phyloP scores from a whole-genome alignment of 2,113 vertebrate species.

The Eupsittula cactorum region DNA sequence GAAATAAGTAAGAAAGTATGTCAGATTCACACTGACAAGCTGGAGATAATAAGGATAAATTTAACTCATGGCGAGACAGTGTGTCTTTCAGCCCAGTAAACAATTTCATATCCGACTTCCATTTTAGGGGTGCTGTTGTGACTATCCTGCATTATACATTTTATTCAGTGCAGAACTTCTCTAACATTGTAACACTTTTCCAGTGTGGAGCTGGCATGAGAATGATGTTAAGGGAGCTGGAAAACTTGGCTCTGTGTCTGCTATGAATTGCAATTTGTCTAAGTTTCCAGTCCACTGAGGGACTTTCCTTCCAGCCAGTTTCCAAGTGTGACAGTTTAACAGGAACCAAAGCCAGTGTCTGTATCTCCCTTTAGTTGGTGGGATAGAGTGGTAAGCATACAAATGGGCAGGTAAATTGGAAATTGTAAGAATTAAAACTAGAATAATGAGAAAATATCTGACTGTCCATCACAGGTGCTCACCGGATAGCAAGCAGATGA shows the following conservation, averaged over 20 bases:
- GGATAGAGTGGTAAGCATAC: background rate
- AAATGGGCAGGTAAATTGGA: background rate
- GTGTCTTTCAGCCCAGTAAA: background rate
- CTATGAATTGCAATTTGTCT: background rate
- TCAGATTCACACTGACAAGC: background rate
- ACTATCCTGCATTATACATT: background rate
- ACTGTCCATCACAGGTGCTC: background rate
- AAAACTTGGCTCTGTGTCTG: background rate
- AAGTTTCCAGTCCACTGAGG: background rate
- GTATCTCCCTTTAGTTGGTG: background rate
- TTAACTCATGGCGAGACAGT: background rate
- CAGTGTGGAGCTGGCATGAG: background rate
- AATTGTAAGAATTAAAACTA: background rate
- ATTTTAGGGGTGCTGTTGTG: background rate
- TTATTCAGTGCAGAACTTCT: background rate
- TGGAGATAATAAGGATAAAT: background rate
- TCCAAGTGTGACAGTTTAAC: background rate
- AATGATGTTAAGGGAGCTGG: fast-evolving
- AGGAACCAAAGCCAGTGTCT: background rate
- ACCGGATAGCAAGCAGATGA: background rate
- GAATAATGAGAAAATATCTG: background rate
- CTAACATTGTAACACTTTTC: fast-evolving
- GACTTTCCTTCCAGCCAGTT: background rate
- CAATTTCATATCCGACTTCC: background rate
- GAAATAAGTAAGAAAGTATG: background rate